These are phyloP conservation scores for Leucophenga varia DNA, from an alignment of 1,140 invertebrate species.

Conservation along the genomic window DNA sequence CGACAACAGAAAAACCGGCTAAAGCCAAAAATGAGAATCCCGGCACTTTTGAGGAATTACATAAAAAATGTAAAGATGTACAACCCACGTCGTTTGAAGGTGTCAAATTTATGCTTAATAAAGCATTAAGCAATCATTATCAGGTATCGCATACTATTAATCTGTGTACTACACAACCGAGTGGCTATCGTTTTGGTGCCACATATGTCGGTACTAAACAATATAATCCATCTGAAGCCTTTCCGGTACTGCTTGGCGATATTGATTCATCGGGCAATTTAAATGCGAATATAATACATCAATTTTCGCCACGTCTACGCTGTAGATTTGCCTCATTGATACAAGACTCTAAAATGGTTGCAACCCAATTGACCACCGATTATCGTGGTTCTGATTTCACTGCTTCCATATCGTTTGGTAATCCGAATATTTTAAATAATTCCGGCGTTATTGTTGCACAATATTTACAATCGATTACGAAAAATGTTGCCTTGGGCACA, in stretches of 20 bases:
- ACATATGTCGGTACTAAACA: slow-evolving; percentile 95
- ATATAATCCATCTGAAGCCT: slow-evolving; percentile 80
- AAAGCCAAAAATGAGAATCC: slow-evolving; percentile 73
- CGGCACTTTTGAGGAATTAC: slow-evolving; percentile 92
- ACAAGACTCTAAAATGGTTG: slow-evolving; percentile 84
- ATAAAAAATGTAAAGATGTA: slow-evolving; percentile 97
- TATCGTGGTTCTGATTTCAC: slow-evolving; percentile 87
- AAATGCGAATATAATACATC: slow-evolving; percentile 95
- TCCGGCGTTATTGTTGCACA: slow-evolving; percentile 86
- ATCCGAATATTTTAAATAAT: slow-evolving; percentile 83
- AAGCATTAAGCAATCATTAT: slow-evolving; percentile 97
- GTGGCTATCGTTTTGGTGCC: slow-evolving; percentile 94
- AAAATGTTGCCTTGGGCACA: slow-evolving; percentile 79
- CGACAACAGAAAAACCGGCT: slow-evolving; percentile 25
- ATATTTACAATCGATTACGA: slow-evolving; percentile 82
- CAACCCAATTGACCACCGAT: slow-evolving; percentile 83
- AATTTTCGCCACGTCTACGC: slow-evolving; percentile 75
- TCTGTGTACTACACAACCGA: slow-evolving; percentile 82
- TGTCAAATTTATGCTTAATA: slow-evolving; percentile 94
- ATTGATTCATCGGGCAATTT: slow-evolving; percentile 94
- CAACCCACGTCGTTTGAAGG: slow-evolving; percentile 97
- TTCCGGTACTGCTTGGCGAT: slow-evolving; percentile 95
- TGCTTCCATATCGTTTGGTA: slow-evolving; percentile 82
- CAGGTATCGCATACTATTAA: slow-evolving; percentile 93
- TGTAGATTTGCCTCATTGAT: slow-evolving; percentile 89